Base-by-base conservation (phyloP, 2,888 invertebrate species). In the Pristionchus arcanus region DNA sequence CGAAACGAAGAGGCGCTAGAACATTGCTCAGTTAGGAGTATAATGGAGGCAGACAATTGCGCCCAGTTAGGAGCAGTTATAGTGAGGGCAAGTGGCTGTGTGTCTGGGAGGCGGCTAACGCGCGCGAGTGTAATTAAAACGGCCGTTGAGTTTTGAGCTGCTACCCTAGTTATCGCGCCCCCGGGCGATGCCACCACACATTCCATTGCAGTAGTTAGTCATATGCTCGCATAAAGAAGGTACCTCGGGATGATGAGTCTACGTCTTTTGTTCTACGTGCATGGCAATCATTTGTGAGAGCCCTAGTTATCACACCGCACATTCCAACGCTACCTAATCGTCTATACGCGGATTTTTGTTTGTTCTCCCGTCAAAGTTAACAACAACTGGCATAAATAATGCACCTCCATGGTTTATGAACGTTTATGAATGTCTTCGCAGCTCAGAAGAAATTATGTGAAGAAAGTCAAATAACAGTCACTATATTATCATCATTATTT, bases 71-170 rank as follows among this genome's bases (percentile, higher is more conserved):
- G 49, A 4, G 42, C 49, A n/a, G 84, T 42, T 84, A 84, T 15
- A 21, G 3, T 7, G 28, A 53, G 28, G 42, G 49, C n/a, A 25
- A 84, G 86, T 15, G 15, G 2, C 19, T 31, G 85, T 9, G n/a
- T 21, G 42, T 28, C 25, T 31, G 49, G 87, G 53, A 55, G 53
- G 87, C 13, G 74, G 53, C n/a, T n/a, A n/a, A 19, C 11, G 3
- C 13, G 74, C 49, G 53, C 21, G 31, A 86, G 86, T 42, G 84
- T 59, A 49, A 59, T 53, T 59, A 49, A 84, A 34, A 53, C 31
- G 59, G 84, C 19, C 5, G 84, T 31, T 71, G 71, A 31, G 71
- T 71, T 71, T 71, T 71, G 71, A 31, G 31, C 71, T 7, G 66
- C 19, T 19, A 5, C 19, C n/a, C 66, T n/a, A n/a, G 25, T 28